Evolutionary conservation across 2,113 vertebrate genomes (phyloP).

Genomic region (Bothrops jararaca): DNA sequence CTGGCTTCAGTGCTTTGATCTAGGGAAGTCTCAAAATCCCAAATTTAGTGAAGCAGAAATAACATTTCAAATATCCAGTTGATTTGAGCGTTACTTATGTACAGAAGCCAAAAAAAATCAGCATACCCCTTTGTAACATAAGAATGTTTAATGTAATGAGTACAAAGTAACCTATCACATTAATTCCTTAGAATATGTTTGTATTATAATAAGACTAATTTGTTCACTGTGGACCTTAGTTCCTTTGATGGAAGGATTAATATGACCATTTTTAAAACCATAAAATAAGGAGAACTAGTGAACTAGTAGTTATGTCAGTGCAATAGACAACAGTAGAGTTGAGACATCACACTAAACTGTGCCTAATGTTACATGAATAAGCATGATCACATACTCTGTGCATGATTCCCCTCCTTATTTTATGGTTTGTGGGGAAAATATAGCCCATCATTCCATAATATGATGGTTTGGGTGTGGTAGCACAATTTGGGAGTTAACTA

Average conservation of each 20-base stretch:
- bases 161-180: background rate
- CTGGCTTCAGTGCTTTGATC: conserved; percentile 49
- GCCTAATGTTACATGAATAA: background rate
- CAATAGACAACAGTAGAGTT: background rate
- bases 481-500: background rate
- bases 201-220: background rate
- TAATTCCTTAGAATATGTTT: background rate
- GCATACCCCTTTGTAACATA: background rate
- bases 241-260: background rate
- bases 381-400: background rate
- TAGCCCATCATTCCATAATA: background rate
- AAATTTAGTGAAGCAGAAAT: conserved; percentile 49
- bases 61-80: conserved; percentile 45
- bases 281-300: no score
- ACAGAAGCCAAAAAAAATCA: conserved; percentile 8
- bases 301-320: background rate
- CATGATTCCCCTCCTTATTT: background rate
- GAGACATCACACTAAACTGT: background rate
- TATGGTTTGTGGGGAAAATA: background rate
- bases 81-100: conserved; percentile 19
- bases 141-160: background rate
- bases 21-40: conserved; percentile 44
- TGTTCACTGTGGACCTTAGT: background rate
- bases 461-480: background rate
- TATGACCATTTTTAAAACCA: background rate